These are phyloP conservation scores for Margarornis squamiger DNA, from an alignment of 2,797 vertebrate genomes.

Conservation along the genomic window DNA sequence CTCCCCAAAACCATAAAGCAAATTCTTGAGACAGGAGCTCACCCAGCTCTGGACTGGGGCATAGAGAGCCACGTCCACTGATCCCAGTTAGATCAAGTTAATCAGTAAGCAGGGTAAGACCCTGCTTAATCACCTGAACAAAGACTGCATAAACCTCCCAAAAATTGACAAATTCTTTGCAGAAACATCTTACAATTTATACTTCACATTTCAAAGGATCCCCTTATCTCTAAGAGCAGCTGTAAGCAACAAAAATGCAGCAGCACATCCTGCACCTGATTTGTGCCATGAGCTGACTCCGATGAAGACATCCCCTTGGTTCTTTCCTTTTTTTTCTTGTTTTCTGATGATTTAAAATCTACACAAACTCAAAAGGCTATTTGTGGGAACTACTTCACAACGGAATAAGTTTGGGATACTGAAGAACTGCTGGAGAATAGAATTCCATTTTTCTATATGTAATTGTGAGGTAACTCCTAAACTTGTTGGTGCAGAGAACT, in stretches of 20 bases:
- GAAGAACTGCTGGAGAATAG: not conserved
- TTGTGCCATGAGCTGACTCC: not conserved
- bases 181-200: not conserved
- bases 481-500: not conserved
- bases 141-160: not conserved
- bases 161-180: rapidly evolving
- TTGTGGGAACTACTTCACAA: not conserved
- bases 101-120: not conserved
- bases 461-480: not conserved
- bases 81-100: not conserved
- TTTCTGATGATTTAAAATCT: not conserved
- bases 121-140: not conserved
- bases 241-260: not conserved
- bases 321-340: not conserved
- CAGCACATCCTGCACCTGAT: not conserved
- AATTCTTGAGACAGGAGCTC: not conserved
- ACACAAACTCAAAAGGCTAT: not conserved
- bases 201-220: not conserved
- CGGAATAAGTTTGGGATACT: not conserved
- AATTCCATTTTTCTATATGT: not conserved
- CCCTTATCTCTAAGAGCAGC: not conserved
- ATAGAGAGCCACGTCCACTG: rapidly evolving
- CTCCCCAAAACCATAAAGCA: not conserved
- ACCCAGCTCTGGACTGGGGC: not conserved
- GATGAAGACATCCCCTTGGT: not conserved